These are phyloP conservation scores for Bubo blakistoni DNA, from an alignment of 2,113 vertebrate genomes.

Conservation along the genomic window DNA sequence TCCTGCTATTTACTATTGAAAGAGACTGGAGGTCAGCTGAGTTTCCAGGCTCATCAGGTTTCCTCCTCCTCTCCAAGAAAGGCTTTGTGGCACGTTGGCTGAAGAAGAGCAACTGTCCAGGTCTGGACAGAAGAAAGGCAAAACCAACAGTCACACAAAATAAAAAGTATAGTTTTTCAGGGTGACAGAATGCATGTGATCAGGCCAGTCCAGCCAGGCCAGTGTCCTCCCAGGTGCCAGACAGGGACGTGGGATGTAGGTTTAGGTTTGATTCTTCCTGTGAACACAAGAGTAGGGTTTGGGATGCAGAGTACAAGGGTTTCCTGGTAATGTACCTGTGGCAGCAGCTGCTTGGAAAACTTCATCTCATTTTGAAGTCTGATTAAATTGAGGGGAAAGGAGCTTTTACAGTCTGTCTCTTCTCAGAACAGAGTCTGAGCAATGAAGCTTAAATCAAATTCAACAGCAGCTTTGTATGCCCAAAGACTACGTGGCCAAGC, in stretches of 20 bases:
- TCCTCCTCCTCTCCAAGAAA: background rate
- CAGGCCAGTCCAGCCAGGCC: background rate
- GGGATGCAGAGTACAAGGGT: background rate
- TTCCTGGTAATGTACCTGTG: background rate
- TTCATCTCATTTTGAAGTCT: constrained; percentile 22
- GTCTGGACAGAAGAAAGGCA: background rate
- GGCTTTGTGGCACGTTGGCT: background rate
- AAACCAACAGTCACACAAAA: background rate
- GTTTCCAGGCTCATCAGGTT: background rate
- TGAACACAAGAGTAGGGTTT: background rate
- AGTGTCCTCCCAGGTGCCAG: background rate
- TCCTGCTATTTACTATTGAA: background rate
- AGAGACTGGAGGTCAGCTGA: background rate
- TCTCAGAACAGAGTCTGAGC: constrained; percentile 5
- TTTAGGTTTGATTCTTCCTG: background rate
- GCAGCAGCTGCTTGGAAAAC: constrained; percentile 30
- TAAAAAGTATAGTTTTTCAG: background rate
- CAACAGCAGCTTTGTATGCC: background rate
- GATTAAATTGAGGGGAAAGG: constrained; percentile 25
- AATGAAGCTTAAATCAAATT: constrained; percentile 34
- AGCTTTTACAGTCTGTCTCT: constrained; percentile 5
- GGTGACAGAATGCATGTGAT: background rate
- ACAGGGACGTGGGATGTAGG: accelerated
- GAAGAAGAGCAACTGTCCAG: background rate
- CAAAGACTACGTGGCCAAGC: background rate